These are phyloP conservation scores for Polydesmus complanatus DNA, from an alignment of 2,888 invertebrate species.

Conservation along the genomic window DNA sequence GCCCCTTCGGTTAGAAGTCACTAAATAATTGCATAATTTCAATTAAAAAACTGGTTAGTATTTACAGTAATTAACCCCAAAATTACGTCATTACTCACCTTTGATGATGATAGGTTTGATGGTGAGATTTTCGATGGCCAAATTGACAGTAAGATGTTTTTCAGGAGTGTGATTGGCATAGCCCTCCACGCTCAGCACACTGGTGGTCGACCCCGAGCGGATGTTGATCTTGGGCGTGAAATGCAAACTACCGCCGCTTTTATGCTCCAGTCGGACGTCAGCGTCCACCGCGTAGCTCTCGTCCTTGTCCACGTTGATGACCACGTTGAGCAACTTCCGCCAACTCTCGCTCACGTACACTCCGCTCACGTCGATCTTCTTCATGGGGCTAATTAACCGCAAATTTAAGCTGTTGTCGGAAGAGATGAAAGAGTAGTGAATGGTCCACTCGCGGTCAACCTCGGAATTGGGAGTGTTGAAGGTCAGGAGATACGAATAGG, in stretches of 20 bases:
- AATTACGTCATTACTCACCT: constrained; percentile 22
- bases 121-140: constrained; percentile 27
- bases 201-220: constrained; percentile 20
- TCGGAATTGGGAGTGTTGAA: constrained; percentile 73
- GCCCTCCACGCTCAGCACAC: constrained; percentile 26
- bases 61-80: too few relatives aligned
- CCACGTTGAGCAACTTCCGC: constrained; percentile 21
- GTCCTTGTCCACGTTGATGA: constrained; percentile 22
- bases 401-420: constrained; percentile 22
- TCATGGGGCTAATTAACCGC: constrained; percentile 28
- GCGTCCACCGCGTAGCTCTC: constrained; percentile 21
- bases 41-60: too few relatives aligned
- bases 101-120: constrained; percentile 26
- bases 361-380: constrained; percentile 28
- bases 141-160: constrained; percentile 26
- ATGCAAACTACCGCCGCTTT: constrained; percentile 1
- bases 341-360: constrained; percentile 18
- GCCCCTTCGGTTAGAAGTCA: background rate
- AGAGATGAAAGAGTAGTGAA: constrained; percentile 26
- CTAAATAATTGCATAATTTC: too few relatives aligned
- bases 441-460: constrained; percentile 45
- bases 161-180: constrained; percentile 20
- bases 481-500: constrained; percentile 38
- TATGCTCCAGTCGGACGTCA: constrained; percentile 17
- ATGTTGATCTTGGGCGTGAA: constrained; percentile 24